Evolutionary conservation across 2,113 vertebrate species (phyloP).

Genomic region (Passer montanus): DNA sequence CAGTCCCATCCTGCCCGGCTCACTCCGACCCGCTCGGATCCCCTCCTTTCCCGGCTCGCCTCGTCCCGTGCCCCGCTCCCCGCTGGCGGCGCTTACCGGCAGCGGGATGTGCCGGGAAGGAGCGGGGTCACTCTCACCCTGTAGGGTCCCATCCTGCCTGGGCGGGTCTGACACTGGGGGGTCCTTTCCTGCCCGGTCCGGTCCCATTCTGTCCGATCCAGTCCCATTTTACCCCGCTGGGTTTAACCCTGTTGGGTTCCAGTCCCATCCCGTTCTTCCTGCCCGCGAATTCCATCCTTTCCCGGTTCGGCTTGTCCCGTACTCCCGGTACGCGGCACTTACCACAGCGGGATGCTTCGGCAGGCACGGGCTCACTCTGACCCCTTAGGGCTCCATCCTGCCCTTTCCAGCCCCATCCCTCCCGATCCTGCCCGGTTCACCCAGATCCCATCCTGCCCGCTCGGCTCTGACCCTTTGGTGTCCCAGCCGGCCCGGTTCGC

Average conservation of each 20-base stretch:
- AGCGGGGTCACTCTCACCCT: rapidly evolving
- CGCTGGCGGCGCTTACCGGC: background rate
- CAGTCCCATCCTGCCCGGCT: background rate
- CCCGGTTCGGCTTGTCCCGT: background rate
- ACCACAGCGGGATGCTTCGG: background rate
- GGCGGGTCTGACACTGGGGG: rapidly evolving
- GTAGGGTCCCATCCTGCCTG: rapidly evolving
- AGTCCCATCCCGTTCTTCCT: background rate
- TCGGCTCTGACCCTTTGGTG: background rate
- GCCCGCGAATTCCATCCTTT: background rate
- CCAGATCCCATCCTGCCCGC: background rate
- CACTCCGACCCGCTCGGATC: rapidly evolving
- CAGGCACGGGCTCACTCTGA: background rate
- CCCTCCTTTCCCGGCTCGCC: background rate
- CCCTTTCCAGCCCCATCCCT: background rate
- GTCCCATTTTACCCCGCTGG: background rate
- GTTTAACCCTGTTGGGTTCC: rapidly evolving
- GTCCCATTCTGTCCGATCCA: background rate
- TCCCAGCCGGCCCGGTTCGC: rapidly evolving
- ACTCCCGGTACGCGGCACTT: background rate
- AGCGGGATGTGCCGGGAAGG: background rate
- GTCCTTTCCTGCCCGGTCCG: background rate
- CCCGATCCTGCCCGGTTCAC: rapidly evolving
- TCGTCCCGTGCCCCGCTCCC: background rate
- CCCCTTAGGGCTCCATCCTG: rapidly evolving